A percentile compares a stretch with the other conserved stretches of the same genome.
These are phyloP conservation scores for Linnaemya vulpina DNA, from an alignment of 2,888 invertebrate genomes.

Conservation along the genomic window DNA sequence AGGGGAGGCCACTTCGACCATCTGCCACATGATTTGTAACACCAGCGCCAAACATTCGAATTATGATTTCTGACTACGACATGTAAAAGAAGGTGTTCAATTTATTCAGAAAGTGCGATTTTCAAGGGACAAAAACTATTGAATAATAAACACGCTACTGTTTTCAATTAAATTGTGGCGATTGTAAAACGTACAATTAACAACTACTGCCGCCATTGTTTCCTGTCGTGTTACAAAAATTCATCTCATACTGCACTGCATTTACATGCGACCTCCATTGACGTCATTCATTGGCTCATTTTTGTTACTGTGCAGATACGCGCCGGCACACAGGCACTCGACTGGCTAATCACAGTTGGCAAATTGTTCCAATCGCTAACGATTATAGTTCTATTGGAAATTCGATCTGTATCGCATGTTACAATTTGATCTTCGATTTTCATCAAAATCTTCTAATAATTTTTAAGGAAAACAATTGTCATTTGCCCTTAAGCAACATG, in stretches of 20 bases:
- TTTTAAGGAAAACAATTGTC: no score
- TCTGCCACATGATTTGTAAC: background rate
- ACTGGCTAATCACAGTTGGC: background rate
- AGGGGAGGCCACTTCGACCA: conserved; percentile 26
- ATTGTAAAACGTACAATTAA: background rate
- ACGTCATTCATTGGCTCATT: conserved; percentile 65
- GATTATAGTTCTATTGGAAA: no score
- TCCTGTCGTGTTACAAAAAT: conserved; percentile 7
- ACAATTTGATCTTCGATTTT: no score
- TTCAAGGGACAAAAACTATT: conserved; percentile 18
- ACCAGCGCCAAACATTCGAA: conserved; percentile 18
- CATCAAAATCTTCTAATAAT: no score
- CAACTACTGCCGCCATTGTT: conserved; percentile 7
- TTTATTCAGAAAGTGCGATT: conserved; percentile 29
- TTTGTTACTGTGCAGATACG: conserved; percentile 4
- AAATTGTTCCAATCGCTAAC: no score
- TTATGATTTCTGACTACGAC: conserved; percentile 29
- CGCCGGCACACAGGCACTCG: background rate
- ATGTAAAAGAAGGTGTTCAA: conserved; percentile 52
- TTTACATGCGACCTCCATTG: conserved; percentile 60
- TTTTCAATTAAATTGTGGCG: background rate
- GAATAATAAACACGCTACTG: conserved; percentile 28
- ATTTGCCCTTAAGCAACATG: no score
- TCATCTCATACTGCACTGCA: conserved; percentile 33
- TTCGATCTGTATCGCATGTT: no score